Base-by-base conservation (phyloP, 2,113 vertebrate species). In the Archilochus colubris region DNA sequence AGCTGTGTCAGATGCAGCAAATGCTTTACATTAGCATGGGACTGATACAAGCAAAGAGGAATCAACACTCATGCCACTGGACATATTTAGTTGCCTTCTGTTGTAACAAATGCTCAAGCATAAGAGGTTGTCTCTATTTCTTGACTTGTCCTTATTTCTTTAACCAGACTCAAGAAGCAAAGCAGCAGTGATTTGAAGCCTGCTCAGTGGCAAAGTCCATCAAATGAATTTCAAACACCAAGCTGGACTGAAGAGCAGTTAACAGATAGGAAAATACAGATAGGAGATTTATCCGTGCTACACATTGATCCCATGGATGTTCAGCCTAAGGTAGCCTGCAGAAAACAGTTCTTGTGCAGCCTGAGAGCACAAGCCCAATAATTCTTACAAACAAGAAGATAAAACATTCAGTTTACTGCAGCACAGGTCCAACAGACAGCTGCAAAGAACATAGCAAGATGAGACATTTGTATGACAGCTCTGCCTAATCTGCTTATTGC, bases 211-310 rank as follows among this genome's bases (percentile, higher is more conserved):
- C 89, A n/a, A 78, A 63, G n/a, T 63, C 38, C 21, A 18, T 22
- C 43, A 85, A 75, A 51, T 24, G 80, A 77, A 93, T 96, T 91
- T 84, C 89, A 86, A 88, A 67, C 30, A 28, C 15, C 0, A 3
- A 86, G 81, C 66, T 78, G 50, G 79, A 28, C 72, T 64, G 73
- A 86, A 88, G 21, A 94, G 90, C 77, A 87, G 68, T 3, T 67
- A 91, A 58, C 95, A 95, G 91, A 96, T 86, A 80, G 92, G 69
- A 88, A 87, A 14, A n/a, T 57, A 63, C 44, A 84, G 86, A 94
- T 55, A 82, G 91, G 14, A 79, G 81, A 85, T 94, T 95, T 96
- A 93, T 93, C 87, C 89, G 77, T 55, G 40, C 89, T 92, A 48
- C 53, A 66, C 78, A 30, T 79, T 55, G 92, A 82, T 86, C 82